Base-by-base conservation (phyloP, 2,888 invertebrate genomes). In the Meghimatium bilineatum region DNA sequence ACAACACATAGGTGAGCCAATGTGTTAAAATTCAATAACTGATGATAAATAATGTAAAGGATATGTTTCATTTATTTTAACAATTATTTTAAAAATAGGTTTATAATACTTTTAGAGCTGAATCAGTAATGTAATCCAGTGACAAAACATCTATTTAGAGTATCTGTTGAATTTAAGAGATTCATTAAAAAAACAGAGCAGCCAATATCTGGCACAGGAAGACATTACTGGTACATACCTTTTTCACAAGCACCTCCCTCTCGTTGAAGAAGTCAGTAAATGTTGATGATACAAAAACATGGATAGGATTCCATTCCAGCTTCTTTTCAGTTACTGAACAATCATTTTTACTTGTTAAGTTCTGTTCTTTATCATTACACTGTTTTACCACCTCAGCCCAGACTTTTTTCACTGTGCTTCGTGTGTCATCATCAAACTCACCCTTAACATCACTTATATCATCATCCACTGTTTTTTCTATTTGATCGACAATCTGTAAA, bases 281-380 rank as follows among this genome's bases (percentile, higher is more conserved):
- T 44, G 93, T 93, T 81, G 93, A 93, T 3, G 93, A 93, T 10
- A 93, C 92, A 89, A 93, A 93, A 32, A 93, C 88, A 32, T 92
- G 86, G 12, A 93, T 89, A 82, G 91, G 91, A 77, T 89, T 90
- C 92, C 92, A 93, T 44, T 89, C 91, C 36, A 86, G 56, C 32
- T 29, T 52, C 44, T 74, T 63, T 38, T 69, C 52, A n/a, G 32
- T 17, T 52, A n/a, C n/a, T 49, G 44, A 34, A 38, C 6, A 0
- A 29, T 49, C 76, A 52, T 34, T 32, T 36, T 1, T 36, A 60
- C n/a, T 36, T 32, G 44, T 10, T 66, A 26, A n/a, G 34, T 63
- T n/a, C 1, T 12, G 12, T 34, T 38, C 44, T 60, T 17, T 67
- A 20, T 82, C 76, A n/a, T 52, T 32, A 29, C 82, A 82, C 49